These are phyloP conservation scores for Euborellia annulipes DNA, from an alignment of 1,140 invertebrate genomes.

Conservation along the genomic window DNA sequence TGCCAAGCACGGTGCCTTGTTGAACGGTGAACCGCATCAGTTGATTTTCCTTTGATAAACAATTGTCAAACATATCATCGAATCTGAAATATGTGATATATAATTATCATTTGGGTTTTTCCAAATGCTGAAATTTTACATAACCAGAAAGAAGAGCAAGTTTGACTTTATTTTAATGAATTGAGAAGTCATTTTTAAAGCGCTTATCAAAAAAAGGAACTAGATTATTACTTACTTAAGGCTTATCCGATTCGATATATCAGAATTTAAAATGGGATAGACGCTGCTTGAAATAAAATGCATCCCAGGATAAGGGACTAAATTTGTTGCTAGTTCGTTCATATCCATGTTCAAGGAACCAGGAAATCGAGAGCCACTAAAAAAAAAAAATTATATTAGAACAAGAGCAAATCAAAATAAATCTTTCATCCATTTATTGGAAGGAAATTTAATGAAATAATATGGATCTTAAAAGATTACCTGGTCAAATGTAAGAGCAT, in stretches of 20 bases:
- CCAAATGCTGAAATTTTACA: too few relatives aligned
- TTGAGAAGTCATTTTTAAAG: too few relatives aligned
- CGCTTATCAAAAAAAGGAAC: too few relatives aligned
- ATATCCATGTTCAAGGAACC: constrained; percentile 38
- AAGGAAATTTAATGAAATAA: too few relatives aligned
- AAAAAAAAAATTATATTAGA: too few relatives aligned
- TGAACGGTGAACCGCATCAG: constrained; percentile 31
- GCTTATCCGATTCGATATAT: too few relatives aligned
- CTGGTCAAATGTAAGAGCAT: constrained; percentile 39
- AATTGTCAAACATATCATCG: constrained; percentile 30
- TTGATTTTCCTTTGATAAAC: constrained; percentile 32
- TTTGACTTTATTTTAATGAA: too few relatives aligned
- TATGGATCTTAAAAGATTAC: constrained; percentile 16
- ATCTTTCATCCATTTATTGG: constrained; percentile 3
- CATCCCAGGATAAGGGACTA: constrained; percentile 35
- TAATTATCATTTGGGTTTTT: too few relatives aligned
- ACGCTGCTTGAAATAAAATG: constrained; percentile 36
- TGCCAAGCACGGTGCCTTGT: constrained; percentile 24
- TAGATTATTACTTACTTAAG: too few relatives aligned
- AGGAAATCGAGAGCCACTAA: constrained; percentile 37
- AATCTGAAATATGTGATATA: not conserved
- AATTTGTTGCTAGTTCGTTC: constrained; percentile 39
- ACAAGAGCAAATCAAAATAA: too few relatives aligned
- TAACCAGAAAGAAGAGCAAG: too few relatives aligned
- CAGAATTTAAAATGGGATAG: constrained; percentile 25